phyloP scores from a whole-genome alignment of 2,888 invertebrate species.

The Melipona beecheii region DNA sequence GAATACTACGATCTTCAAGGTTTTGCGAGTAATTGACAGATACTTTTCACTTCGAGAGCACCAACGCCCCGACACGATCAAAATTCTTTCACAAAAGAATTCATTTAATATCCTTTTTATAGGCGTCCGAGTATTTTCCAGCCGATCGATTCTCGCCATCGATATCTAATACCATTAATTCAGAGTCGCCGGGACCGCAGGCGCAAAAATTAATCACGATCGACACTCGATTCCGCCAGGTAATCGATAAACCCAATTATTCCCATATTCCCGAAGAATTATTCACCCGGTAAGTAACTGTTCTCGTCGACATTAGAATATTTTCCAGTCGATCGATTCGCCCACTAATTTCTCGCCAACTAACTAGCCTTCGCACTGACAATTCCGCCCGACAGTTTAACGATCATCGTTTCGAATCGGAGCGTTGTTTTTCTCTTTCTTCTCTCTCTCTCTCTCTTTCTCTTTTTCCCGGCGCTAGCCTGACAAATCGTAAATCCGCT shows the following conservation, averaged over 20 bases:
- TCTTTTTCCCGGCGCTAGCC: not conserved
- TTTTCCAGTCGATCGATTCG: conserved; percentile 15
- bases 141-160: not conserved
- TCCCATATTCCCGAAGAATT: not conserved
- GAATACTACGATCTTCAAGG: too few species aligned
- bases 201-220: not conserved
- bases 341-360: not conserved
- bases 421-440: conserved; percentile 28
- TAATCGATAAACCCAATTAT: conserved; percentile 4
- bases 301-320: not conserved
- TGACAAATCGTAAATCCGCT: conserved; percentile 66
- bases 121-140: not conserved
- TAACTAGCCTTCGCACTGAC: conserved; percentile 7
- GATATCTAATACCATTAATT: not conserved
- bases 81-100: not conserved
- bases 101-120: not conserved
- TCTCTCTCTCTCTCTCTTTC: too few species aligned
- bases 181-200: too few species aligned
- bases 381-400: conserved; percentile 45
- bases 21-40: too few species aligned
- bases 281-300: not conserved
- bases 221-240: not conserved
- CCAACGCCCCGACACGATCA: not conserved
- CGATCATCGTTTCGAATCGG: conserved; percentile 47
- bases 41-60: not conserved